Percentiles rank a stretch among this genome's conserved stretches.
These are phyloP conservation scores for Notolepis coatsorum DNA, from an alignment of 2,797 vertebrate genomes.

Conservation along the genomic window DNA sequence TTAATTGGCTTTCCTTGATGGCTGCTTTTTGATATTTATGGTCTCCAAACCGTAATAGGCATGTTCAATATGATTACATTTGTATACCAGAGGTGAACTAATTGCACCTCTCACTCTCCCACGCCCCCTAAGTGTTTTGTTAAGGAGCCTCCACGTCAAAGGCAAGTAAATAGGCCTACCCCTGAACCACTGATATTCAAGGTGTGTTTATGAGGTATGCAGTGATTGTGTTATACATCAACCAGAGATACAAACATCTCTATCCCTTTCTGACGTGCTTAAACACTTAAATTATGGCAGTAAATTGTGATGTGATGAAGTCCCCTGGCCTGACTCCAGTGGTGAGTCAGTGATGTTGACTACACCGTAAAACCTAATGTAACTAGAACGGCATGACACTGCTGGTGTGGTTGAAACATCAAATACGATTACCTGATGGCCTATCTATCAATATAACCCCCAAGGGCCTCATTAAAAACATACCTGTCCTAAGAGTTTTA, in stretches of 20 bases:
- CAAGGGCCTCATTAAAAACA: too few relatives aligned
- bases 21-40: constrained; percentile 28
- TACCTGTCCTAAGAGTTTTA: too few relatives aligned
- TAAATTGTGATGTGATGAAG: not conserved
- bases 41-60: constrained; percentile 53
- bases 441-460: too few relatives aligned
- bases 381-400: too few relatives aligned
- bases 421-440: too few relatives aligned
- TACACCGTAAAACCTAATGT: too few relatives aligned
- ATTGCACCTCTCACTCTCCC: constrained; percentile 49
- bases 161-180: constrained; percentile 6
- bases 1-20: constrained; percentile 61
- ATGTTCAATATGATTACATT: constrained; percentile 52
- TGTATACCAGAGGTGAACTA: constrained; percentile 44
- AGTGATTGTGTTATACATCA: not conserved
- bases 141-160: constrained; percentile 24
- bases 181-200: constrained; percentile 23
- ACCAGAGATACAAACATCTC: not conserved
- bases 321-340: not conserved
- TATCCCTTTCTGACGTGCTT: not conserved
- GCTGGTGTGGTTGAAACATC: not conserved
- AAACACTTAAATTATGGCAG: not conserved
- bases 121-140: constrained; percentile 39
- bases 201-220: not conserved
- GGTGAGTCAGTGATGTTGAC: not conserved